Evolutionary conservation across 2,888 invertebrate genomes (phyloP).

Genomic region (Netelia melanura): DNA sequence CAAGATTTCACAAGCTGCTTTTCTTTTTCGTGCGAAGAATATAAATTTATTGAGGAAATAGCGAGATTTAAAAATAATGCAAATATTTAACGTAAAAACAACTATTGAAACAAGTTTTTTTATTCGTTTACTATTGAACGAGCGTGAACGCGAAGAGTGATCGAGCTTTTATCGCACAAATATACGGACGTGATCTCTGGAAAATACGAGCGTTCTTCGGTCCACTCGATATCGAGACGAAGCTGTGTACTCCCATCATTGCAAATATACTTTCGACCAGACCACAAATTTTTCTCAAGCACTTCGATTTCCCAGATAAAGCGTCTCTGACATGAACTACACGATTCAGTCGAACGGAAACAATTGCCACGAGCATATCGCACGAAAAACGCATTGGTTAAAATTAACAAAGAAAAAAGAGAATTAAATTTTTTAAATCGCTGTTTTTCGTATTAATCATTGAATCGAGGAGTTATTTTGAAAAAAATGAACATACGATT

Average conservation of each 20-base stretch:
- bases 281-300: neutral
- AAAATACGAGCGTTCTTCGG: neutral
- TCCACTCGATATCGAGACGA: constrained; percentile 24
- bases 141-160: neutral
- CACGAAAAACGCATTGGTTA: neutral
- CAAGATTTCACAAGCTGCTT: neutral
- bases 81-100: neutral
- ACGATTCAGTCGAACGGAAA: constrained; percentile 52
- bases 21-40: neutral
- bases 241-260: constrained; percentile 16
- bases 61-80: neutral
- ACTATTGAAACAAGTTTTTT: neutral
- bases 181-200: constrained; percentile 52
- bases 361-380: constrained; percentile 16
- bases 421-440: neutral
- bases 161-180: constrained; percentile 10
- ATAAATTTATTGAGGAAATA: neutral
- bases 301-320: constrained; percentile 23
- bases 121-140: neutral
- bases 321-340: constrained; percentile 21
- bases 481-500: too few relatives aligned
- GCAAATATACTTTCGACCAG: constrained; percentile 22
- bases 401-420: constrained; percentile 12
- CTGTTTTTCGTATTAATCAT: too few relatives aligned
- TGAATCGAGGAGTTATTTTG: too few relatives aligned